A percentile compares a stretch with the other conserved stretches of the same genome.
These are phyloP conservation scores for Patella vulgata DNA, from an alignment of 1,140 invertebrate genomes.

Conservation along the genomic window DNA sequence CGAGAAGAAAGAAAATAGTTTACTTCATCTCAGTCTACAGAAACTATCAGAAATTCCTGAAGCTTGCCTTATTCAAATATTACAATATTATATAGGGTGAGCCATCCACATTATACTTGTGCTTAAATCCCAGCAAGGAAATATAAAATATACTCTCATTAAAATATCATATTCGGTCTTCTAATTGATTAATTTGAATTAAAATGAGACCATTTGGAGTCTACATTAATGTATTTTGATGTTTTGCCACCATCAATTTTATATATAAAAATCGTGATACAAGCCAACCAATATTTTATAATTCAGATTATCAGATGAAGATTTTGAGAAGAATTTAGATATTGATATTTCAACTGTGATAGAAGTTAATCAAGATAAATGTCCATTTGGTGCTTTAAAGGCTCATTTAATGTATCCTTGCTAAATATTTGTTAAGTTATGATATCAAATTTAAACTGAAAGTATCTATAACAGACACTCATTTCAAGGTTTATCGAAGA, in stretches of 20 bases:
- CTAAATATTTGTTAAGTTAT: too few relatives aligned
- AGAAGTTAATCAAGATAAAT: not conserved
- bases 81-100: constrained; percentile 10
- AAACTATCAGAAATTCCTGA: constrained; percentile 8
- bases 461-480: too few relatives aligned
- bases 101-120: not conserved
- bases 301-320: not conserved
- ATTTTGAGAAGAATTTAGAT: not conserved
- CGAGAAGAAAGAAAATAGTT: not conserved
- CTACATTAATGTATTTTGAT: too few relatives aligned
- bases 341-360: not conserved
- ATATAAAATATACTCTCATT: too few relatives aligned
- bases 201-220: too few relatives aligned
- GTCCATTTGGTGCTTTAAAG: not conserved
- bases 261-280: too few relatives aligned
- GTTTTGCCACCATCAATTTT: too few relatives aligned
- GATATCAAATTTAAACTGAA: too few relatives aligned
- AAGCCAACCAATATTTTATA: too few relatives aligned
- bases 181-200: too few relatives aligned
- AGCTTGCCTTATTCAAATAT: not conserved
- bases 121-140: not conserved
- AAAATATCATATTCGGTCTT: too few relatives aligned
- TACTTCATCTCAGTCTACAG: not conserved
- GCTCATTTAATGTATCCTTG: not conserved
- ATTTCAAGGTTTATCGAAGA: too few relatives aligned